A percentile compares a stretch with the other conserved stretches of the same genome.
Evolutionary conservation across 2,888 invertebrate genomes (phyloP).

Genomic region (Chrysina gloriosa): DNA sequence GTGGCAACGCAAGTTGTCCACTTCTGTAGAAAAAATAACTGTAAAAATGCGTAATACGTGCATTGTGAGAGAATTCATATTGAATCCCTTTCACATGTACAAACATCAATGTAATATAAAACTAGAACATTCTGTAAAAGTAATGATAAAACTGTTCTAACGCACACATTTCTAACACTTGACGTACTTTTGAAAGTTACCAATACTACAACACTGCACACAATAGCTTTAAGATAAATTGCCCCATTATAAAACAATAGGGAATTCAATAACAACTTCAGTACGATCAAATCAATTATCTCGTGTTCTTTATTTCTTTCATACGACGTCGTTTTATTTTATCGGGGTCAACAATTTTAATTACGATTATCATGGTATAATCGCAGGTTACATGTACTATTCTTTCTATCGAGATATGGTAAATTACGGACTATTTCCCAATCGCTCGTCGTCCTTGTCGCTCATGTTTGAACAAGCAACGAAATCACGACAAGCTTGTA

Average conservation of each 20-base stretch:
- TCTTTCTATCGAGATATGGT: neutral
- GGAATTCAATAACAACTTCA: neutral
- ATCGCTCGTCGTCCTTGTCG: slow-evolving; percentile 1
- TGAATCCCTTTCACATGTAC: too few relatives aligned
- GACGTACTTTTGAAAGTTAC: too few relatives aligned
- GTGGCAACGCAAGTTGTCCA: too few relatives aligned
- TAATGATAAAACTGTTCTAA: too few relatives aligned
- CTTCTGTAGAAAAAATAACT: too few relatives aligned
- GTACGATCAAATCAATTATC: neutral
- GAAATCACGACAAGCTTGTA: too few relatives aligned
- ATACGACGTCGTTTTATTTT: neutral
- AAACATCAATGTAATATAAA: too few relatives aligned
- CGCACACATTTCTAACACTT: too few relatives aligned
- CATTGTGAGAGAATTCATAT: too few relatives aligned
- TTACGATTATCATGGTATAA: neutral
- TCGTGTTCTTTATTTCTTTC: neutral
- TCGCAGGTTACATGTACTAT: neutral
- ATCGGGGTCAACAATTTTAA: slow-evolving; percentile 5
- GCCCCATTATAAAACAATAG: neutral
- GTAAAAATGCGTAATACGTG: too few relatives aligned
- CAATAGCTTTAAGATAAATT: slow-evolving; percentile 2
- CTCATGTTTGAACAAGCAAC: neutral
- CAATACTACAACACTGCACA: too few relatives aligned
- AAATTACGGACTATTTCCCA: slow-evolving; percentile 5
- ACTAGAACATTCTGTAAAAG: too few relatives aligned